Percentiles rank a stretch among this genome's conserved stretches.
phyloP scores from a whole-genome alignment of 2,888 invertebrate genomes.

The Endotricha flammealis region DNA sequence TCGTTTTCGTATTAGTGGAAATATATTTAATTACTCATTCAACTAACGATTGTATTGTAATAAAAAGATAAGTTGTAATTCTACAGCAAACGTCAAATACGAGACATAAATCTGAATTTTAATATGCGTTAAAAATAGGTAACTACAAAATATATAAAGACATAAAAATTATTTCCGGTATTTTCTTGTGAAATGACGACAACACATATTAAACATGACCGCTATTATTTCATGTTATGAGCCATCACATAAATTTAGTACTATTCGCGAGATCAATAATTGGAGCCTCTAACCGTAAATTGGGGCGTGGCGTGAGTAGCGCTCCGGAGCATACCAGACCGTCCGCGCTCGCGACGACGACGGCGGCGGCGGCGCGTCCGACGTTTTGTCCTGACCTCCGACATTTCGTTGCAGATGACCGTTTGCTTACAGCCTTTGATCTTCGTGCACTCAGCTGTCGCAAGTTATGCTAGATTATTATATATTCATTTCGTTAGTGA shows the following conservation, averaged over 20 bases:
- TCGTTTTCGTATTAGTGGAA: too few relatives aligned
- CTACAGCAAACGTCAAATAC: too few relatives aligned
- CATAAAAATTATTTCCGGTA: too few relatives aligned
- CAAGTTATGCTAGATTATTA: constrained; percentile 62
- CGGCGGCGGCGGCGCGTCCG: constrained; percentile 20
- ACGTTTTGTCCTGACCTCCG: constrained; percentile 47
- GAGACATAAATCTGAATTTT: too few relatives aligned
- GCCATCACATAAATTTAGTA: constrained; percentile 16
- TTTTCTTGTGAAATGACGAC: too few relatives aligned
- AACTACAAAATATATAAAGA: too few relatives aligned
- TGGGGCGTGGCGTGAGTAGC: constrained; percentile 26
- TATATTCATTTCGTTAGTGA: constrained; percentile 44
- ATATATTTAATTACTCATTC: too few relatives aligned
- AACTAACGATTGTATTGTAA: too few relatives aligned
- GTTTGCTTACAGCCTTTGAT: constrained; percentile 61
- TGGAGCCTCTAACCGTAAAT: constrained; percentile 29
- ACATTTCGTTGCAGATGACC: constrained; percentile 63
- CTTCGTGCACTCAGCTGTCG: constrained; percentile 48
- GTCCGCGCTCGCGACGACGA: constrained; percentile 22
- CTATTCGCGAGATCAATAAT: constrained; percentile 19
- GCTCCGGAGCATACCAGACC: constrained; percentile 43
- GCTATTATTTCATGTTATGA: constrained; percentile 13
- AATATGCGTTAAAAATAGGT: too few relatives aligned
- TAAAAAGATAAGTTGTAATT: too few relatives aligned
- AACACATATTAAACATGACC: constrained; percentile 18